phyloP scores from a whole-genome alignment of 1,140 invertebrate genomes.

The Heliconius himera region DNA sequence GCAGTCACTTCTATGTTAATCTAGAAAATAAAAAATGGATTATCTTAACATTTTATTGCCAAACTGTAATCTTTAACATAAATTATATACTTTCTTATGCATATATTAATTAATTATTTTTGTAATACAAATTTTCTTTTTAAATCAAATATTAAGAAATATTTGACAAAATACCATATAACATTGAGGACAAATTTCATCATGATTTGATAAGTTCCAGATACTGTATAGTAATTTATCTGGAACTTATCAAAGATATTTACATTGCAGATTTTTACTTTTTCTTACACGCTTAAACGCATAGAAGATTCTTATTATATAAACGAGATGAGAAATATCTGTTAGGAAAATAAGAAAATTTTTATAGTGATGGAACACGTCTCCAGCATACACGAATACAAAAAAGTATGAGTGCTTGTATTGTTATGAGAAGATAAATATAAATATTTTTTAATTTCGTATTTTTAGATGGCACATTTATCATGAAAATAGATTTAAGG shows the following conservation, averaged over 20 bases:
- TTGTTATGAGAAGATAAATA: not conserved
- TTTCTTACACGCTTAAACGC: not conserved
- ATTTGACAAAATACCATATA: not conserved
- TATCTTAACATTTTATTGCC: conserved; percentile 9
- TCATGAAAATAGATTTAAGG: not conserved
- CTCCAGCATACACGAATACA: not conserved
- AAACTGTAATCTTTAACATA: not conserved
- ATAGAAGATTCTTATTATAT: not conserved
- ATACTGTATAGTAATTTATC: not conserved
- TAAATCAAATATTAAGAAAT: no score
- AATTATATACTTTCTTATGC: not conserved
- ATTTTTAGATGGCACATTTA: conserved; percentile 2
- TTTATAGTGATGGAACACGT: not conserved
- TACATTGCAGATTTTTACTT: not conserved
- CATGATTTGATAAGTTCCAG: not conserved
- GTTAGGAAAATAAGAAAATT: not conserved
- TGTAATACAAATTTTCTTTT: not conserved
- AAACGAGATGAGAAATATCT: not conserved
- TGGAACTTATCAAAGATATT: not conserved
- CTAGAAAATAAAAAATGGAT: not conserved
- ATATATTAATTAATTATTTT: not conserved
- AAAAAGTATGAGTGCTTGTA: not conserved
- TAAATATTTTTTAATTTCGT: not conserved
- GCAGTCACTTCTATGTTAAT: not conserved
- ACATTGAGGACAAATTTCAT: not conserved